A percentile compares a stretch with the other conserved stretches of the same genome.
phyloP scores from a whole-genome alignment of 1,140 invertebrate species.

The Anagrus nilaparvatae region DNA sequence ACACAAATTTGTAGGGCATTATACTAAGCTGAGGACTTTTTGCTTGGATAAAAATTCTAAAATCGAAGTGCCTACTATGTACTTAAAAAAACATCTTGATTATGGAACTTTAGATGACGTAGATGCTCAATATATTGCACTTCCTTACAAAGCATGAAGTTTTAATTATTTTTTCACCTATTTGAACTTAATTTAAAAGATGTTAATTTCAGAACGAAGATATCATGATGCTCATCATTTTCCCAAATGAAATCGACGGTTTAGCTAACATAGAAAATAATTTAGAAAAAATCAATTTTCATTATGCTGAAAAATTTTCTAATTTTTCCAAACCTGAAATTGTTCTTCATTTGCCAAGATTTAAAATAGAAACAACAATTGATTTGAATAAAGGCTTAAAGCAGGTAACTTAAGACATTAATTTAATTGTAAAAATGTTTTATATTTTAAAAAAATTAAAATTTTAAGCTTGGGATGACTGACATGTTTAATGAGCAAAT shows the following conservation, averaged over 20 bases:
- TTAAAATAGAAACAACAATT: constrained; percentile 34
- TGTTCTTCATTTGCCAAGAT: constrained; percentile 34
- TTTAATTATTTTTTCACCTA: too few species aligned
- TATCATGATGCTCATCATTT: constrained; percentile 46
- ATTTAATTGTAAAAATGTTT: too few species aligned
- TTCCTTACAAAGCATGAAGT: constrained; percentile 45
- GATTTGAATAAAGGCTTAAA: constrained; percentile 29
- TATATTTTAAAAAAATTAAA: too few species aligned
- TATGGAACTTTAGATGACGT: constrained; percentile 40
- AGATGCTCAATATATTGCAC: constrained; percentile 43
- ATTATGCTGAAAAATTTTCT: too few species aligned
- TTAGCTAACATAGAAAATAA: constrained; percentile 36
- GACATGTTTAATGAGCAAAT: constrained; percentile 43
- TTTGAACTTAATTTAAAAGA: background rate
- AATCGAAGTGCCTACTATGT: constrained; percentile 49
- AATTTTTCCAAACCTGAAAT: constrained; percentile 7
- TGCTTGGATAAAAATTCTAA: constrained; percentile 34
- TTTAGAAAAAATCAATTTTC: constrained; percentile 30
- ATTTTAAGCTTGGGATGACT: constrained; percentile 47
- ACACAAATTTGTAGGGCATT: constrained; percentile 43
- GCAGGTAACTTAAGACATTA: constrained; percentile 32
- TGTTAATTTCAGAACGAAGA: constrained; percentile 34
- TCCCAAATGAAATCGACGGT: constrained; percentile 47
- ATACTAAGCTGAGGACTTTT: constrained; percentile 46
- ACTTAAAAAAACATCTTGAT: constrained; percentile 39